A percentile compares a stretch with the other conserved stretches of the same genome.
These are phyloP conservation scores for Drosophila athabasca DNA, from an alignment of 1,140 invertebrate genomes.

Conservation along the genomic window DNA sequence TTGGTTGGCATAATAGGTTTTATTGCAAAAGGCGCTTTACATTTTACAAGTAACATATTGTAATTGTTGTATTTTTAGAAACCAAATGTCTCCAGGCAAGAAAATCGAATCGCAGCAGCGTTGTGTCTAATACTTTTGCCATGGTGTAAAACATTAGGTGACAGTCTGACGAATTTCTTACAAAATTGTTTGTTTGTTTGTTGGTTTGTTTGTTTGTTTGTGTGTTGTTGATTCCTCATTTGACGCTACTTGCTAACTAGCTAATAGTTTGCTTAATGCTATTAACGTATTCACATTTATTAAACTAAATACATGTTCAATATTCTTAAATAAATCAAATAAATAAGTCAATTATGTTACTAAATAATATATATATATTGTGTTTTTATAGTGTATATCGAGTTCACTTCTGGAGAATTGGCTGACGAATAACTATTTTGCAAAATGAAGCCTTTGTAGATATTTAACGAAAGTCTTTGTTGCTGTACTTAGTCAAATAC, in stretches of 20 bases:
- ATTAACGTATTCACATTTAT: slow-evolving; percentile 40
- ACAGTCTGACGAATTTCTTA: slow-evolving; percentile 57
- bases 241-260: slow-evolving; percentile 24
- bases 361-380: slow-evolving; percentile 20
- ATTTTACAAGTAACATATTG: slow-evolving; percentile 63
- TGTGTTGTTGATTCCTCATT: slow-evolving; percentile 2
- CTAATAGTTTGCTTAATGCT: slow-evolving; percentile 35
- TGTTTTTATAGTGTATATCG: slow-evolving; percentile 20
- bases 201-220: slow-evolving; percentile 27
- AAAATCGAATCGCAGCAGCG: slow-evolving; percentile 49
- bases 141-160: slow-evolving; percentile 61
- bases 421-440: slow-evolving; percentile 65
- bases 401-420: slow-evolving; percentile 26
- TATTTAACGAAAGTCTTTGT: slow-evolving; percentile 34
- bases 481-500: slow-evolving; percentile 28
- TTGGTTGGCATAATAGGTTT: slow-evolving; percentile 73
- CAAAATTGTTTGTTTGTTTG: slow-evolving; percentile 35
- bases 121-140: slow-evolving; percentile 48
- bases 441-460: slow-evolving; percentile 66
- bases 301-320: slow-evolving; percentile 48
- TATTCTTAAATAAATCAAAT: slow-evolving; percentile 38
- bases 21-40: slow-evolving; percentile 84
- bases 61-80: slow-evolving; percentile 57
- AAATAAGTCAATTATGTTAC: slow-evolving; percentile 36
- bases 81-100: slow-evolving; percentile 68